phyloP scores from a whole-genome alignment of 2,888 invertebrate species.

The Julus scanicus region DNA sequence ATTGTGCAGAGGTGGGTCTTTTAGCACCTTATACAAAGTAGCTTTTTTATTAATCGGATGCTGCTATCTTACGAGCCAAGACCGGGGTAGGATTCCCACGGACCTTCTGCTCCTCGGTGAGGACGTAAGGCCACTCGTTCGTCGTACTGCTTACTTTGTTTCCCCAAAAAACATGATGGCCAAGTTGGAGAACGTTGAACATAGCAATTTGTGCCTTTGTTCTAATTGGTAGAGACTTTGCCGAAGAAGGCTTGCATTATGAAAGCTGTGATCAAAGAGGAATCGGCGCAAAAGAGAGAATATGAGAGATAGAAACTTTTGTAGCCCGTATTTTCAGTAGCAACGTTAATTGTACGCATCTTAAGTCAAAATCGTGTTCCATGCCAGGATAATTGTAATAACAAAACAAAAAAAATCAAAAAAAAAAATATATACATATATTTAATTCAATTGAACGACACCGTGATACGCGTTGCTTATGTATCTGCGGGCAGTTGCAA shows the following conservation, averaged over 20 bases:
- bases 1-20: too few species aligned
- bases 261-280: background rate
- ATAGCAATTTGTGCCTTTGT: background rate
- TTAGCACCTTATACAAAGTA: too few species aligned
- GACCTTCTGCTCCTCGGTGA: too few species aligned
- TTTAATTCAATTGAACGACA: background rate
- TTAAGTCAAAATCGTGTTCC: background rate
- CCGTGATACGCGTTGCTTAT: background rate
- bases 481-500: background rate
- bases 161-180: background rate
- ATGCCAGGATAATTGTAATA: background rate
- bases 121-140: too few species aligned
- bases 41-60: too few species aligned
- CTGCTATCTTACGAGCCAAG: too few species aligned
- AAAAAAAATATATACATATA: background rate
- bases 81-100: too few species aligned
- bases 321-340: background rate
- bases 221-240: background rate
- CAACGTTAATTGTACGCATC: background rate
- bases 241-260: background rate
- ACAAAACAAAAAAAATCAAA: background rate
- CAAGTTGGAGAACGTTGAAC: background rate
- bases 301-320: background rate
- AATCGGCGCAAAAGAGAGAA: background rate
- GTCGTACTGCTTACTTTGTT: too few species aligned